These are phyloP conservation scores for Sitta europaea DNA, from an alignment of 2,113 vertebrate genomes.

Conservation along the genomic window DNA sequence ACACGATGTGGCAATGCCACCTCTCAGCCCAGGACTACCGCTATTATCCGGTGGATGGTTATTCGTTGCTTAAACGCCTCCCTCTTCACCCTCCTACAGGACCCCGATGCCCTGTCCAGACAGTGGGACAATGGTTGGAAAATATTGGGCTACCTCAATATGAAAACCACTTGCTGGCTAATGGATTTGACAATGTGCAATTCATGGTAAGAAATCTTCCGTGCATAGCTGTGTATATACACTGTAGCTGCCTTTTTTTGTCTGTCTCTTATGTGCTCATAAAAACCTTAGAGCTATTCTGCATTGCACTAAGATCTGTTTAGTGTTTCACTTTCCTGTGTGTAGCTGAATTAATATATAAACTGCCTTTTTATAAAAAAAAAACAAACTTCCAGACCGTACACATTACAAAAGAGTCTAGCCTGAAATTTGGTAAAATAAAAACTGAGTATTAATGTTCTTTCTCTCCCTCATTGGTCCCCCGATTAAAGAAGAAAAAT, in stretches of 20 bases:
- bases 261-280: slow-evolving; percentile 69
- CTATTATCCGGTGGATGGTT: slow-evolving; percentile 97
- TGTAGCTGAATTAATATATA: slow-evolving; percentile 51
- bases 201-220: slow-evolving; percentile 90
- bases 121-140: slow-evolving; percentile 98
- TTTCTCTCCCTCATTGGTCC: neutral
- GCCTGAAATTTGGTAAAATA: slow-evolving; percentile 26
- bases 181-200: slow-evolving; percentile 98
- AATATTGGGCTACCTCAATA: slow-evolving; percentile 98
- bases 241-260: slow-evolving; percentile 71
- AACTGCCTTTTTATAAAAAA: slow-evolving; percentile 46
- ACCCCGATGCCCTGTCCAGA: slow-evolving; percentile 94
- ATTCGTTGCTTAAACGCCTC: slow-evolving; percentile 96
- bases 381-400: slow-evolving; percentile 35
- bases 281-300: slow-evolving; percentile 62
- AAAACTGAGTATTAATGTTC: slow-evolving; percentile 9
- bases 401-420: slow-evolving; percentile 18
- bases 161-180: slow-evolving; percentile 98
- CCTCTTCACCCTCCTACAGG: slow-evolving; percentile 98
- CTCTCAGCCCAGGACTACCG: slow-evolving; percentile 98
- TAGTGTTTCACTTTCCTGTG: slow-evolving; percentile 28
- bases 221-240: slow-evolving; percentile 55
- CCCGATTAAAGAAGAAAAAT: slow-evolving; percentile 24
- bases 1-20: slow-evolving; percentile 99
- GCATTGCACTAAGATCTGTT: slow-evolving; percentile 56